These are phyloP conservation scores for Caenorhabditis imperialis DNA, from an alignment of 2,888 invertebrate genomes.

Conservation along the genomic window DNA sequence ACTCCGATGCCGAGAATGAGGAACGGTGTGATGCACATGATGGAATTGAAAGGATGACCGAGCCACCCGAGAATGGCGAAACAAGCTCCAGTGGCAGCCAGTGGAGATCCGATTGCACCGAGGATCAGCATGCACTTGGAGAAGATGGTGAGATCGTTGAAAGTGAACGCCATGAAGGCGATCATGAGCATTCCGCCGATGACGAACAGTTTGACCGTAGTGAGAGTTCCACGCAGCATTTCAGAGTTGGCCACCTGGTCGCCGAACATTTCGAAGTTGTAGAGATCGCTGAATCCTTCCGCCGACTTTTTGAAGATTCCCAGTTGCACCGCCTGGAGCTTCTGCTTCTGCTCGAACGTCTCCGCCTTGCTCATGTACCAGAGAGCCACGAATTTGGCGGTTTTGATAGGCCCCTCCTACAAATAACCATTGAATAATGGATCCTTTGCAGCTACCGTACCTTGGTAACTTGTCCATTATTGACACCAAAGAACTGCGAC, in stretches of 20 bases:
- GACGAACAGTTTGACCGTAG: conserved; percentile 69
- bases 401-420: conserved; percentile 64
- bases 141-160: conserved; percentile 62
- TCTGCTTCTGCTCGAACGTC: conserved; percentile 54
- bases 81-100: conserved; percentile 58
- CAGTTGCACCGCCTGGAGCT: conserved; percentile 66
- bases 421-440: conserved; percentile 7
- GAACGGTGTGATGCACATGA: conserved; percentile 71
- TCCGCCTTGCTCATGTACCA: conserved; percentile 73
- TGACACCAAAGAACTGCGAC: conserved; percentile 74
- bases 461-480: conserved; percentile 41
- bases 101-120: conserved; percentile 62
- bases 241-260: conserved; percentile 75
- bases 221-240: conserved; percentile 71
- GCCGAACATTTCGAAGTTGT: conserved; percentile 71
- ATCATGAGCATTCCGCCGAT: conserved; percentile 67
- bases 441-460: neutral
- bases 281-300: conserved; percentile 58
- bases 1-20: conserved; percentile 69
- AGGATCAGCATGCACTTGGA: conserved; percentile 58
- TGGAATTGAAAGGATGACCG: conserved; percentile 64
- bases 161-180: conserved; percentile 70
- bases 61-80: conserved; percentile 66
- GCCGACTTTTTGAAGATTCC: conserved; percentile 63
- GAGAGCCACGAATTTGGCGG: conserved; percentile 65